A percentile compares a stretch with the other conserved stretches of the same genome.
Conservation (phyloP, 64 coral and sea anemone genomes). For the Trachythela sp. region DNA sequence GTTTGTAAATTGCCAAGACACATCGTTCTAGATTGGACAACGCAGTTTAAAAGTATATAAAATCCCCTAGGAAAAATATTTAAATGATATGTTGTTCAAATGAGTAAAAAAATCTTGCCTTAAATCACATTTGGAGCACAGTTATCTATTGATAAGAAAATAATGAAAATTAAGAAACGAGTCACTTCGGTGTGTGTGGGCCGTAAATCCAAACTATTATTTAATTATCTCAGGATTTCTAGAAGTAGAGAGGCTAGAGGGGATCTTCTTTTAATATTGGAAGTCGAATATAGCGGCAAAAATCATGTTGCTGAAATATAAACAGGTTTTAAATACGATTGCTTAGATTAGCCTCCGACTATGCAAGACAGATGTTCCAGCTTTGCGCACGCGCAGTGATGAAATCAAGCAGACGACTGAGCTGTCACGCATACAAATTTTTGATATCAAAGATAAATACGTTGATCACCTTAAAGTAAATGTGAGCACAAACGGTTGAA, state of each 20-base stretch:
- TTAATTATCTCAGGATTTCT: background rate
- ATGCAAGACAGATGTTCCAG: background rate
- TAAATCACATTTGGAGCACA: no score
- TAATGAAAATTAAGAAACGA: background rate
- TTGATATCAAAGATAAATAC: background rate
- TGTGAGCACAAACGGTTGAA: background rate
- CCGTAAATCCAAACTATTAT: background rate
- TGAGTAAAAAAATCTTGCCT: background rate
- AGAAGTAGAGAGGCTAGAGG: background rate
- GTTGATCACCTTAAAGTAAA: background rate
- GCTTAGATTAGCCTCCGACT: background rate
- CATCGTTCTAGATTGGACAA: no score
- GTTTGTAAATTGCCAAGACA: no score
- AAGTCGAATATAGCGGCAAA: background rate
- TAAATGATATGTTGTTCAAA: background rate
- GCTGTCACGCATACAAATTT: background rate
- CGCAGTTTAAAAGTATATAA: no score
- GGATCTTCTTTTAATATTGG: no score
- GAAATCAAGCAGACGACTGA: background rate
- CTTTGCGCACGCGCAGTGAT: background rate
- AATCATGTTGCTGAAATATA: background rate
- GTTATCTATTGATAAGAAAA: background rate
- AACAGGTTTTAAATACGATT: background rate
- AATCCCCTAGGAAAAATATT: background rate
- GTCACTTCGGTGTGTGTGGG: no score